Base-by-base conservation (phyloP, 1,140 invertebrate genomes). In the Nephotettix cincticeps region DNA sequence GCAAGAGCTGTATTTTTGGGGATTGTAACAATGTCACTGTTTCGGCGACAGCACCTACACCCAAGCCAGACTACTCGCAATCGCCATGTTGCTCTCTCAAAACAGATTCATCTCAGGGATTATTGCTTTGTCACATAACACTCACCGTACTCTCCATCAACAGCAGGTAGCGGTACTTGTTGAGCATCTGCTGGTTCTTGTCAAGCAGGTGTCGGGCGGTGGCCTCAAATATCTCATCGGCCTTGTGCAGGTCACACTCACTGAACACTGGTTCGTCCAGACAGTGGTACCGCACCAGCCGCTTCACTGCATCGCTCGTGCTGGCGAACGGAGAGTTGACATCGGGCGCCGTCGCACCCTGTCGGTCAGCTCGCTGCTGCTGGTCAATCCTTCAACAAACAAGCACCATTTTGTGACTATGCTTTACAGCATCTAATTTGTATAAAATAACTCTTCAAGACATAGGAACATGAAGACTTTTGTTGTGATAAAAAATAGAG, bases 121-220 rank as follows among this genome's bases (percentile, higher is more conserved):
- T n/a, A n/a, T n/a, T n/a, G n/a, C n/a, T n/a, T n/a, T n/a, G n/a
- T n/a, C n/a, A n/a, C n/a, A n/a, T n/a, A n/a, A n/a, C n/a, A 81
- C 86, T 84, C 82, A 94, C 92, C 88, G 91, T 93, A 76, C 91
- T 93, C 75, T 94, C 92, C 81, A 93, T 91, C 56, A 94, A 79
- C n/a, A 94, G 80, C 17, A 94, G 83, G 77, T 88, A 88, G 61
- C 89, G 86, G 79, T 93, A 95, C 80, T 93, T 95, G 75, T 90
- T 88, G 73, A 89, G 86, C 85, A 96, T 89, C 54, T 85, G 83
- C 17, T 86, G 84, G 77, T 90, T 92, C 81, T 93, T 93, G 69
- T 88, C 86, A 14, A 94, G 81, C 63, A 94, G 84, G 77, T 89
- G 87, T 76, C 88, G 83, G 0, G 93, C 89, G 6, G 90, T 89